Conservation (phyloP, 2,113 vertebrate species). For the Xiphias gladius region DNA sequence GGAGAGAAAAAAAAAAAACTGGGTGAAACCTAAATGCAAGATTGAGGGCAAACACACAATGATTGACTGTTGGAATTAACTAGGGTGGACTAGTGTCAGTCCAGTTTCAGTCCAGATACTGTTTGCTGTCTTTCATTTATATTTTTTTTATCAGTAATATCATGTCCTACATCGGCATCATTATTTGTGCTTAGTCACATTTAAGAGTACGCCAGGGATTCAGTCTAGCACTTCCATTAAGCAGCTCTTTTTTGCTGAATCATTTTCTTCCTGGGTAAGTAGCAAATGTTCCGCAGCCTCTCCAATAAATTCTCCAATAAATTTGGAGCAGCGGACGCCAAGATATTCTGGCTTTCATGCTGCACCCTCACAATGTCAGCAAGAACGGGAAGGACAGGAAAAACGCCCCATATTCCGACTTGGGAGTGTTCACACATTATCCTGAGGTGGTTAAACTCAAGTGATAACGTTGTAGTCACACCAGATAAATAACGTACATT, state of each 20-base stretch:
- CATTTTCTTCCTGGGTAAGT: neutral
- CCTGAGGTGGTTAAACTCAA: neutral
- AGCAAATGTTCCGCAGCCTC: too few relatives aligned
- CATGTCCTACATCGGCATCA: neutral
- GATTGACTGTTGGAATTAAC: constrained; percentile 29
- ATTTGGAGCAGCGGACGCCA: neutral
- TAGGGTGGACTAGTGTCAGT: neutral
- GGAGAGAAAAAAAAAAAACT: constrained; percentile 26
- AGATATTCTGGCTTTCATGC: neutral
- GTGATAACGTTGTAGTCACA: too few relatives aligned
- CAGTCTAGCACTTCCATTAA: neutral
- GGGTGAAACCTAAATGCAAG: constrained; percentile 54
- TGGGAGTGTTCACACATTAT: neutral
- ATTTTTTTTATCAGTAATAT: neutral
- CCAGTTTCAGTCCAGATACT: neutral
- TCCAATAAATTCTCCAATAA: too few relatives aligned
- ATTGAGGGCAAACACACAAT: constrained; percentile 48
- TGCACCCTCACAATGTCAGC: neutral
- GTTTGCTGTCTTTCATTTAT: neutral
- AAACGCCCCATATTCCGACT: neutral
- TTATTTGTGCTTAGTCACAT: neutral
- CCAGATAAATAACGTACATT: too few relatives aligned
- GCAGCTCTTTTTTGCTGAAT: neutral
- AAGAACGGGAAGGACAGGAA: neutral
- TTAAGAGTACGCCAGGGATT: too few relatives aligned